These are phyloP conservation scores for Gila robusta DNA, from an alignment of 2,797 vertebrate genomes.

Conservation along the genomic window DNA sequence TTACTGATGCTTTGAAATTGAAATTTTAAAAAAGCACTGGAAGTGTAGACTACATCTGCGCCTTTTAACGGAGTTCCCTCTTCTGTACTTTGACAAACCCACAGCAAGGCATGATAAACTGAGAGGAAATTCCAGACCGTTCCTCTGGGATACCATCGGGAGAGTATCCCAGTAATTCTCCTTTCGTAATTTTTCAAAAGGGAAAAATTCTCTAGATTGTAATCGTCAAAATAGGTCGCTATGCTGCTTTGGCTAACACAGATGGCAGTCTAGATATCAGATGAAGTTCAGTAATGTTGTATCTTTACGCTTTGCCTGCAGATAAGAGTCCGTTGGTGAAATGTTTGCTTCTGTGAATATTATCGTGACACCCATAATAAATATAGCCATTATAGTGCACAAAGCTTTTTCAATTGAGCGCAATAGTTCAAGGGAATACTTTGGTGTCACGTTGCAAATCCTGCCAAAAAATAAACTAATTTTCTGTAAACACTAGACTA, in stretches of 20 bases:
- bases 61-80: conserved; percentile 70
- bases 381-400: conserved; percentile 79
- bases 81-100: conserved; percentile 67
- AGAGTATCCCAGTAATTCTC: conserved; percentile 65
- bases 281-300: conserved; percentile 66
- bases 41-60: conserved; percentile 67
- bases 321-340: conserved; percentile 78
- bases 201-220: conserved; percentile 77
- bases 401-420: conserved; percentile 75
- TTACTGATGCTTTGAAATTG: neutral
- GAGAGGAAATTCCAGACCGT: conserved; percentile 69
- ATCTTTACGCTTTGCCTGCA: conserved; percentile 65
- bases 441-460: conserved; percentile 83
- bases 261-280: conserved; percentile 65
- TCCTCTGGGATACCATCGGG: conserved; percentile 59
- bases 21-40: conserved; percentile 34
- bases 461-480: conserved; percentile 81
- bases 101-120: conserved; percentile 64
- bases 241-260: conserved; percentile 65
- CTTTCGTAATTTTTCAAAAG: conserved; percentile 60
- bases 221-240: conserved; percentile 75
- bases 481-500: conserved; percentile 85
- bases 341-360: conserved; percentile 83
- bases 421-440: conserved; percentile 80
- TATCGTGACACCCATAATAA: conserved; percentile 81